Evolutionary conservation across 2,113 vertebrate species (phyloP).

Genomic region (Sorex fumeus): DNA sequence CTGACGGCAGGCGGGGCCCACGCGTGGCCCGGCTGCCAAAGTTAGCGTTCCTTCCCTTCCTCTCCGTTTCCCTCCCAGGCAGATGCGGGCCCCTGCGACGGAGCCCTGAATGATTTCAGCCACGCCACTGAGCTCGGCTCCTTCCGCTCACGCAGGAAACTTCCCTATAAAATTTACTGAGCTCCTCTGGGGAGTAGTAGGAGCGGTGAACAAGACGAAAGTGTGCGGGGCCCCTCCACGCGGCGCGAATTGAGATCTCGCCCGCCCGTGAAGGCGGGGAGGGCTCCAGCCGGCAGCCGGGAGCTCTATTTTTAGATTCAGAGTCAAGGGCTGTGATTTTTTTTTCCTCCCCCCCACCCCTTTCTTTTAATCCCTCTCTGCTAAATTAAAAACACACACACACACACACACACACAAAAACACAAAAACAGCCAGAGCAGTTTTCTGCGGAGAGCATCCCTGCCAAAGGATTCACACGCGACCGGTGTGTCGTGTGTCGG

Average conservation of each 20-base stretch:
- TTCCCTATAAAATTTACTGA: slow-evolving; percentile 78
- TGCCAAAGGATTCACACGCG: not conserved
- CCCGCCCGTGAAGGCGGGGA: slow-evolving; percentile 61
- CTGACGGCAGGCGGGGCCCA: slow-evolving; percentile 18
- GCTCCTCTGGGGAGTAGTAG: slow-evolving; percentile 76
- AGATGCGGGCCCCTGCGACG: slow-evolving; percentile 56
- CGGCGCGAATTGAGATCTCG: slow-evolving; percentile 78
- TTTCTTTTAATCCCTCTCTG: slow-evolving; percentile 54
- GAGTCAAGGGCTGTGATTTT: slow-evolving; percentile 34
- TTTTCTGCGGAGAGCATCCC: slow-evolving; percentile 18
- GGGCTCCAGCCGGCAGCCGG: slow-evolving; percentile 53
- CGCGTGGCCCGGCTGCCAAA: slow-evolving; percentile 59
- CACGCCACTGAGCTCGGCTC: slow-evolving; percentile 58
- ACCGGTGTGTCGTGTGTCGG: no score
- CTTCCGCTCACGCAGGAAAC: slow-evolving; percentile 81
- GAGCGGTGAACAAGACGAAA: slow-evolving; percentile 80
- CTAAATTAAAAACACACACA: slow-evolving; percentile 21
- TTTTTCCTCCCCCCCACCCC: no score
- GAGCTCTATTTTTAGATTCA: slow-evolving; percentile 76
- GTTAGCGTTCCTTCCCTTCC: slow-evolving; percentile 57
- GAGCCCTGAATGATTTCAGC: slow-evolving; percentile 73
- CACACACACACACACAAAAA: not conserved
- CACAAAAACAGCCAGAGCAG: slow-evolving; percentile 41
- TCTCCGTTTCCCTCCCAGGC: slow-evolving; percentile 50
- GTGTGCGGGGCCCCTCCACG: slow-evolving; percentile 71